Evolutionary conservation across 30 jellyfish, hydroid and myxozoan genomes (phyloP).

Genomic region (Nemopilema nomurai): DNA sequence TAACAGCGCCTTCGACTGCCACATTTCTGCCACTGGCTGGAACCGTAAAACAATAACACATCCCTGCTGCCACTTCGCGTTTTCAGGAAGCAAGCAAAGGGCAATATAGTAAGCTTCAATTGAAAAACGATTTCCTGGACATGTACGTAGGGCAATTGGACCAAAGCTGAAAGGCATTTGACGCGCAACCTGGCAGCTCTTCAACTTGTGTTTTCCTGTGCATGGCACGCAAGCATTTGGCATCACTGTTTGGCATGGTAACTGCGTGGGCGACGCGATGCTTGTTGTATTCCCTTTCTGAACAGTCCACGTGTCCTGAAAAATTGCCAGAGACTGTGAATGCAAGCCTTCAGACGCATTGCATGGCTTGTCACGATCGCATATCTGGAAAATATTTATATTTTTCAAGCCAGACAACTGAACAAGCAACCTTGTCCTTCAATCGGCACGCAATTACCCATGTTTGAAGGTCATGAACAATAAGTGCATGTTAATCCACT

Average conservation of each 20-base stretch:
- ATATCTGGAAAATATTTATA: neutral
- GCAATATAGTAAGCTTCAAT: neutral
- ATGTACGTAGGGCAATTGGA: neutral
- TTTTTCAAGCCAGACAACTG: neutral
- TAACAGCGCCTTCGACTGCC: no score
- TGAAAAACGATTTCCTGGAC: neutral
- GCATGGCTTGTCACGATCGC: neutral
- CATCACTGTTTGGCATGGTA: no score
- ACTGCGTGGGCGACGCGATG: no score
- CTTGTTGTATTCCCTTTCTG: no score
- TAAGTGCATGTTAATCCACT: no score
- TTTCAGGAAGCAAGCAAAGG: neutral
- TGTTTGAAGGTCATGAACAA: neutral
- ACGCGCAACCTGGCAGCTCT: neutral
- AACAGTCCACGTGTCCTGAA: no score
- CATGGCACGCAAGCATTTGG: neutral
- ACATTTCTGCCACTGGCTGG: no score
- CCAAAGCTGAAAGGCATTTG: neutral
- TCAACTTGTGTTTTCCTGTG: neutral
- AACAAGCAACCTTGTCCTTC: neutral
- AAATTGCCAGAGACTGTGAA: neutral
- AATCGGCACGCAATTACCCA: neutral
- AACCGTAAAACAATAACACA: neutral
- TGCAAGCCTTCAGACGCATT: neutral
- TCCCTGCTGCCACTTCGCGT: neutral